These are phyloP conservation scores for Thunnus maccoyii DNA, from an alignment of 2,113 vertebrate genomes.

Conservation along the genomic window DNA sequence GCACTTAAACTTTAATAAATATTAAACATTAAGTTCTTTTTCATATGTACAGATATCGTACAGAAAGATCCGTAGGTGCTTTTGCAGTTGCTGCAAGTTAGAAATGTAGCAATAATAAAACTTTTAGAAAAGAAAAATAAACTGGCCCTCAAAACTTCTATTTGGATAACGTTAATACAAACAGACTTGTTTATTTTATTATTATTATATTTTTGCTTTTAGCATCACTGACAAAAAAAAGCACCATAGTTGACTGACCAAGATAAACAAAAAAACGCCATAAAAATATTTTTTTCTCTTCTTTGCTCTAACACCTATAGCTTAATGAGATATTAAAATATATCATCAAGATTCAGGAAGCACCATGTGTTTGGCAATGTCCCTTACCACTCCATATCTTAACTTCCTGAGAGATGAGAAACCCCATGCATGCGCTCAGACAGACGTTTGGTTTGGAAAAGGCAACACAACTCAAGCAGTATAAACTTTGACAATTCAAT, in stretches of 20 bases:
- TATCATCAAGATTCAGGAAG: conserved; percentile 23
- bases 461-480: conserved; percentile 33
- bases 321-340: conserved; percentile 45
- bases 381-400: conserved; percentile 28
- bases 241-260: conserved; percentile 35
- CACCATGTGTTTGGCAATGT: conserved; percentile 45
- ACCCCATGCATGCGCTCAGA: conserved; percentile 9
- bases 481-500: conserved; percentile 35
- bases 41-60: conserved; percentile 92
- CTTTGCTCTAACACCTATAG: conserved; percentile 22
- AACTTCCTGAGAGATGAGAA: conserved; percentile 64
- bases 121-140: conserved; percentile 71
- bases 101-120: conserved; percentile 76
- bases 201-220: conserved; percentile 34
- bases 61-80: conserved; percentile 82
- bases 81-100: conserved; percentile 82
- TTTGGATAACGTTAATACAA: conserved; percentile 80
- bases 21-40: conserved; percentile 91
- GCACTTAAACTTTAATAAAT: conserved; percentile 94
- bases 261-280: conserved; percentile 19
- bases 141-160: conserved; percentile 78
- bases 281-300: conserved; percentile 3
- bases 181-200: conserved; percentile 62
- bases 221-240: conserved; percentile 52
- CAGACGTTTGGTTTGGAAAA: conserved; percentile 34